Conservation (phyloP, 1,140 invertebrate species). For the Cepaea nemoralis region DNA sequence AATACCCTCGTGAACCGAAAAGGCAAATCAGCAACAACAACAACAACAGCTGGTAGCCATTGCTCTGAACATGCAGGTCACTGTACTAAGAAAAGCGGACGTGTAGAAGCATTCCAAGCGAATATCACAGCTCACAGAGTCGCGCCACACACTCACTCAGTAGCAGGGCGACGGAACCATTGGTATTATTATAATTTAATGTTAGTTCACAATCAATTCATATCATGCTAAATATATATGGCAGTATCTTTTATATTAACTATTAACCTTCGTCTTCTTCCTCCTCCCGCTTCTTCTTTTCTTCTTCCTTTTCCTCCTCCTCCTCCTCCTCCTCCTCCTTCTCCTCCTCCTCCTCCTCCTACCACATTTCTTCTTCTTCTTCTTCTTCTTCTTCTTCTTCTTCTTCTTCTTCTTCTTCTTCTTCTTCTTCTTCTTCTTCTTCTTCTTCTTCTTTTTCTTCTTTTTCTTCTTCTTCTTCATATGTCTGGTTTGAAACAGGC, state of each 20-base stretch:
- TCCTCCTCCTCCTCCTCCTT: conserved; percentile 20
- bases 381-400: neutral
- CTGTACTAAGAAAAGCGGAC: no score
- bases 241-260: neutral
- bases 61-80: no score
- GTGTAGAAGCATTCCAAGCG: no score
- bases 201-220: neutral
- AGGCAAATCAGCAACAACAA: no score
- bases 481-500: no score
- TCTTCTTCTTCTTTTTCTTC: neutral
- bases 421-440: neutral
- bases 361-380: neutral
- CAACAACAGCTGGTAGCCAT: no score
- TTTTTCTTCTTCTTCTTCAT: conserved; percentile 1
- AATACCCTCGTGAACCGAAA: no score
- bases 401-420: no score
- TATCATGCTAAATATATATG: neutral
- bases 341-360: neutral
- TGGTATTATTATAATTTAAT: neutral
- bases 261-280: neutral
- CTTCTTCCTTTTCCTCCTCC: conserved; percentile 21
- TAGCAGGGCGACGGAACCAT: no score
- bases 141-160: no score
- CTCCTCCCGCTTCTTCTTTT: conserved; percentile 24
- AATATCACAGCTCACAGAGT: no score